phyloP scores from a whole-genome alignment of 2,113 vertebrate genomes.

The Mormyrus lacerda region DNA sequence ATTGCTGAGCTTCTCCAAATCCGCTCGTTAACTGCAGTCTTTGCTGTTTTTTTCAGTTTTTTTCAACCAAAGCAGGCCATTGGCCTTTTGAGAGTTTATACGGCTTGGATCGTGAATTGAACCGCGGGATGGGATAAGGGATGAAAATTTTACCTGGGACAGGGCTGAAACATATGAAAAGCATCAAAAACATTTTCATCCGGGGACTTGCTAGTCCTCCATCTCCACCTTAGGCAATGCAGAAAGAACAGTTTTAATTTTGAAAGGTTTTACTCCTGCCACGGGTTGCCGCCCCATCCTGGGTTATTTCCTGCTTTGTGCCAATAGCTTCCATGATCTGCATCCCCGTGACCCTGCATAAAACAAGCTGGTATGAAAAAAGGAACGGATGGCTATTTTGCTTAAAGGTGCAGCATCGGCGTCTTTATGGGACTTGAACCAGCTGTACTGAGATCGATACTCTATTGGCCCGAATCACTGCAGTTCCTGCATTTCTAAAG shows the following conservation, averaged over 20 bases:
- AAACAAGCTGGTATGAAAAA: neutral
- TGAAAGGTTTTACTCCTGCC: neutral
- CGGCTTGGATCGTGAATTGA: neutral
- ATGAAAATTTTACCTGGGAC: neutral
- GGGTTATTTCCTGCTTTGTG: neutral
- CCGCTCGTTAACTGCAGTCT: conserved; percentile 28
- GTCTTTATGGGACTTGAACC: neutral
- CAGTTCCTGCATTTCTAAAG: neutral
- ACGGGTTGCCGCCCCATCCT: neutral
- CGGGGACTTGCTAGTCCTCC: neutral
- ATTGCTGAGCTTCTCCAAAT: conserved; percentile 16
- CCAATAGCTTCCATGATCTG: neutral
- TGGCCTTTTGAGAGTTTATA: neutral
- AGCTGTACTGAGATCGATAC: neutral
- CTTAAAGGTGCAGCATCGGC: neutral
- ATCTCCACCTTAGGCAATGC: neutral
- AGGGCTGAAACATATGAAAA: neutral
- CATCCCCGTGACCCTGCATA: neutral
- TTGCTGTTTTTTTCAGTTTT: conserved; percentile 22
- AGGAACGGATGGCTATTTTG: neutral
- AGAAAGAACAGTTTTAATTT: neutral
- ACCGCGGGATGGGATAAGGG: neutral
- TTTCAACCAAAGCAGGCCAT: conserved; percentile 26
- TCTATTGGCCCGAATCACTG: neutral
- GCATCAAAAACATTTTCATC: neutral